A percentile compares a stretch with the other conserved stretches of the same genome.
Evolutionary conservation across 2,888 invertebrate genomes (phyloP).

Genomic region (Lagria hirta): DNA sequence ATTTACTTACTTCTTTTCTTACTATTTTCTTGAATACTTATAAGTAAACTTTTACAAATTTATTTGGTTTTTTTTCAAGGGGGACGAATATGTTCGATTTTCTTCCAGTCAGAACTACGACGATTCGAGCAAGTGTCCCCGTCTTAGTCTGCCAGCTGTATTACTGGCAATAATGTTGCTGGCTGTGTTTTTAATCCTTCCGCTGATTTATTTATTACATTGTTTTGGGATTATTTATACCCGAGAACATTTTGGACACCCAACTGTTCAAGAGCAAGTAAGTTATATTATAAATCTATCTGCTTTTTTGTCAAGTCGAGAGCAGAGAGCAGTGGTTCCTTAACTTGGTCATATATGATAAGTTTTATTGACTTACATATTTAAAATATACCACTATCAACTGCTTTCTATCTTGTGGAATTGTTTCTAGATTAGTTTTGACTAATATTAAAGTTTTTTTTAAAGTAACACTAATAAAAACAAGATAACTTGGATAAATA

Average conservation of each 20-base stretch:
- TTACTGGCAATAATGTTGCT: slow-evolving; percentile 48
- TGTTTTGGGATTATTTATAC: slow-evolving; percentile 50
- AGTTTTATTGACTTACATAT: too few species aligned
- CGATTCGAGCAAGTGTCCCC: slow-evolving; percentile 37
- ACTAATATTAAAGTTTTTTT: too few species aligned
- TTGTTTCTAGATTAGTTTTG: too few species aligned
- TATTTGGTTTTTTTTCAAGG: slow-evolving; percentile 32
- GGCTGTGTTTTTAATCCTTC: slow-evolving; percentile 52
- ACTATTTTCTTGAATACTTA: neutral
- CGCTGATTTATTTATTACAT: slow-evolving; percentile 51
- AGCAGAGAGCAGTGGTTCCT: too few species aligned
- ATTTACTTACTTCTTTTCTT: neutral
- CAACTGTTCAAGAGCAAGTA: slow-evolving; percentile 31
- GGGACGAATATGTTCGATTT: slow-evolving; percentile 44
- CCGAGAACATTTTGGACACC: slow-evolving; percentile 30
- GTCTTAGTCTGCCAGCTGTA: slow-evolving; percentile 48
- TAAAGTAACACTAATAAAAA: too few species aligned
- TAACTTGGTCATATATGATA: too few species aligned
- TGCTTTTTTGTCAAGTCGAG: too few species aligned
- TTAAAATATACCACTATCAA: too few species aligned
- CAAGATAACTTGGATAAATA: too few species aligned
- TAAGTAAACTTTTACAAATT: slow-evolving; percentile 10
- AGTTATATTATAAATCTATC: too few species aligned
- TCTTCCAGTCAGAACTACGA: slow-evolving; percentile 34
- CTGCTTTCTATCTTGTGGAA: too few species aligned